Evolutionary conservation across 2,888 invertebrate species (phyloP).

Genomic region (Silvanus unidentatus): DNA sequence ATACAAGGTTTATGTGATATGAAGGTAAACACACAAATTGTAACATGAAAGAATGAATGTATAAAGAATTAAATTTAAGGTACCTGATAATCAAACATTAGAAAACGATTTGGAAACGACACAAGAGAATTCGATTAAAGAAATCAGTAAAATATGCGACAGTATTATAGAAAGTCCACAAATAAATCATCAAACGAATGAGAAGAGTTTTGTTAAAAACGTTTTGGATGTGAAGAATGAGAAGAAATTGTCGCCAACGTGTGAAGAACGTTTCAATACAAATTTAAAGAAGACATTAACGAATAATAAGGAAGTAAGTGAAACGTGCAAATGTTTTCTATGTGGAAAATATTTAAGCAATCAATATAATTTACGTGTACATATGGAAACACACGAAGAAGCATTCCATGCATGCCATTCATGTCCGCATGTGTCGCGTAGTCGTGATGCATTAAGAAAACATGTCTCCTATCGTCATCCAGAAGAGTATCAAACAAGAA

Average conservation of each 20-base stretch:
- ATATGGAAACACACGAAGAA: constrained; percentile 87
- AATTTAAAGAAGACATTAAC: constrained; percentile 9
- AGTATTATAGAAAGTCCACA: not conserved
- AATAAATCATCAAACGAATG: not conserved
- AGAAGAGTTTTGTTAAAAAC: not conserved
- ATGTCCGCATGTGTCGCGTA: constrained; percentile 81
- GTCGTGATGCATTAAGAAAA: constrained; percentile 79
- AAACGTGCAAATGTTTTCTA: constrained; percentile 61
- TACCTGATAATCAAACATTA: constrained; percentile 22
- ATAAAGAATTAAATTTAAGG: constrained; percentile 25
- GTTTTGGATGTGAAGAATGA: not conserved
- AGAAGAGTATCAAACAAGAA: constrained; percentile 48
- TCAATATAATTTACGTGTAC: constrained; percentile 84
- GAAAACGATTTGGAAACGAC: not conserved
- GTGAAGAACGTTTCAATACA: not conserved
- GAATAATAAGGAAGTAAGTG: constrained; percentile 31
- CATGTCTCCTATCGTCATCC: constrained; percentile 85
- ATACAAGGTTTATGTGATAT: constrained; percentile 78
- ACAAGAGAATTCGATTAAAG: not conserved
- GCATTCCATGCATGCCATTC: constrained; percentile 81
- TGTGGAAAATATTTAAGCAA: constrained; percentile 86
- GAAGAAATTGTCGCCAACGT: not conserved
- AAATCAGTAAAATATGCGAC: constrained; percentile 2
- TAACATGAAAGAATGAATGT: not conserved
- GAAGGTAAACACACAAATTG: constrained; percentile 54